These are phyloP conservation scores for Microplitis mediator DNA, from an alignment of 1,140 invertebrate species.

Conservation along the genomic window DNA sequence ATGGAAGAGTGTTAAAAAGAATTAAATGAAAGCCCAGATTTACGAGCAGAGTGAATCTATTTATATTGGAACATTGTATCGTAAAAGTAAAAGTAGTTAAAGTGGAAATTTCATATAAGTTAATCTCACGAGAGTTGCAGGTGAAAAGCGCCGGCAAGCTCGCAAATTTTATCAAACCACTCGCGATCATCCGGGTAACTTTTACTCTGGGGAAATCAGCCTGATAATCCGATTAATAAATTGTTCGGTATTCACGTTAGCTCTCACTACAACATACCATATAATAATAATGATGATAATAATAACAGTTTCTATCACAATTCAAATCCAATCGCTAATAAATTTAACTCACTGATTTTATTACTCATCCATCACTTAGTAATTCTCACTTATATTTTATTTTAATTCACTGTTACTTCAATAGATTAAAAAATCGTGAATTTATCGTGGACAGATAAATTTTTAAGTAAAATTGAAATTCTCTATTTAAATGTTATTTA, in stretches of 20 bases:
- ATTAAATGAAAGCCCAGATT: not conserved
- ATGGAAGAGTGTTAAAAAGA: not conserved
- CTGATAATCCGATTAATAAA: conserved; percentile 63
- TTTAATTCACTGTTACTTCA: too few species aligned
- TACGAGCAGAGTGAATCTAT: not conserved
- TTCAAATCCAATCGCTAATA: conserved; percentile 15
- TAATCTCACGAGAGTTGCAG: not conserved
- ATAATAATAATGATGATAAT: not conserved
- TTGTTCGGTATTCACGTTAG: conserved; percentile 41
- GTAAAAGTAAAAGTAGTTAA: not conserved
- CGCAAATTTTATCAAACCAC: conserved; percentile 39
- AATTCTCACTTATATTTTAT: too few species aligned
- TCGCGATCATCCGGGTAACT: conserved; percentile 11
- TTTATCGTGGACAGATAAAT: too few species aligned
- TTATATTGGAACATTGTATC: not conserved
- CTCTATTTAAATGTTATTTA: conserved; percentile 39
- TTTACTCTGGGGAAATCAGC: conserved; percentile 59
- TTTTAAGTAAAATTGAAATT: conserved; percentile 54
- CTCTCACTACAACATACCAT: conserved; percentile 15
- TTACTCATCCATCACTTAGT: conserved; percentile 6
- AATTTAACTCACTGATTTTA: not conserved
- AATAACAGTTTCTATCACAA: not conserved
- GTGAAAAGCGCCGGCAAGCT: conserved; percentile 17
- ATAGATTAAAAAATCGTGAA: too few species aligned
- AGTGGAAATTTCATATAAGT: not conserved